Conservation (phyloP, 2,797 vertebrate genomes). For the Allochrocebus solatus region DNA sequence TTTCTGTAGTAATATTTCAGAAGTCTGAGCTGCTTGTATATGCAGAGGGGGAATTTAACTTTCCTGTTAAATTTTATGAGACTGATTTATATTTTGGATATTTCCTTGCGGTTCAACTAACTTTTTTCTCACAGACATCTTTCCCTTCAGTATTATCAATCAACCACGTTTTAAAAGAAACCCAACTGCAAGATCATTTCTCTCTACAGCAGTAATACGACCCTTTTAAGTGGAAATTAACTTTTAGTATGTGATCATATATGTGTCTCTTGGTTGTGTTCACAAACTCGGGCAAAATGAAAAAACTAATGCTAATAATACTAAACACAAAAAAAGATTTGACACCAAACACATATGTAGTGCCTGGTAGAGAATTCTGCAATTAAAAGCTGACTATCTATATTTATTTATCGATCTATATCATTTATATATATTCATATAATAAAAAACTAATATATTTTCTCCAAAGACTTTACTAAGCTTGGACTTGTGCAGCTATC, state of each 20-base stretch:
- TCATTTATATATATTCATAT: not conserved
- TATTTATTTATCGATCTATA: not conserved
- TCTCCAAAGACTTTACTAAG: slow-evolving; percentile 12
- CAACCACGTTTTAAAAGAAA: slow-evolving; percentile 28
- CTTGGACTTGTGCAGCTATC: slow-evolving; percentile 5
- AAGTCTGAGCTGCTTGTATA: not conserved
- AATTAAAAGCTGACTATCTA: not conserved
- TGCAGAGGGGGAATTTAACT: not conserved
- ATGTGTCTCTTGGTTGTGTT: not conserved
- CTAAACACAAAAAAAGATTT: not conserved
- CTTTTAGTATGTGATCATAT: not conserved
- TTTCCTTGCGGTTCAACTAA: slow-evolving; percentile 28
- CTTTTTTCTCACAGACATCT: slow-evolving; percentile 19
- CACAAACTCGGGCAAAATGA: not conserved
- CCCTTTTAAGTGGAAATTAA: slow-evolving; percentile 39
- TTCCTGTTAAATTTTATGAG: slow-evolving; percentile 15
- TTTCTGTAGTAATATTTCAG: slow-evolving; percentile 38
- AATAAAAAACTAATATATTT: not conserved
- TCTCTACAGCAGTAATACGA: not conserved
- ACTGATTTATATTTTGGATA: slow-evolving; percentile 14
- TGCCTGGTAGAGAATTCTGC: not conserved
- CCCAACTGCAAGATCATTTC: not conserved
- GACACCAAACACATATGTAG: not conserved
- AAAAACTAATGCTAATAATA: not conserved
- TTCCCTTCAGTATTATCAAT: not conserved